Base-by-base conservation (phyloP, 2,888 invertebrate species). In the Sepiola atlantica region DNA sequence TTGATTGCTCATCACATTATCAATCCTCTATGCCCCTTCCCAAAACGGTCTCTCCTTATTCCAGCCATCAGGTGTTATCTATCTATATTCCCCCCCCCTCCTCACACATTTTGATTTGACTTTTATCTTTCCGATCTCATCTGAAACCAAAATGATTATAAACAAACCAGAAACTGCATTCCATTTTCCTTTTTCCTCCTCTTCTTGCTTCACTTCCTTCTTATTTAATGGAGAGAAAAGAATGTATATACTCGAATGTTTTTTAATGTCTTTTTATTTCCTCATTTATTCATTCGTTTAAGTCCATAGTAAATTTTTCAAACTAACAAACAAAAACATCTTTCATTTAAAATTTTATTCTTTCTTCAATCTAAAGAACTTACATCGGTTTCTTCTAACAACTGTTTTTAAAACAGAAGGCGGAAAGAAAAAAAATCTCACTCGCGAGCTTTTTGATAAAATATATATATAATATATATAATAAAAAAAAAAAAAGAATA, bases 21-120 rank as follows among this genome's bases (percentile, higher is more conserved):
- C 45, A 45, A 45, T 45, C 45, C 77, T n/a, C 77, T n/a, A 32
- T 57, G 61, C 21, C 18, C n/a, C 77, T 32, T 8, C 45, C 45
- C 4, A 45, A 4, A 45, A 77, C 1, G n/a, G 18, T 77, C 77
- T 77, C n/a, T 77, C 77, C 92, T 90, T 92, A 55, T 92, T 92
- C 54, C 55, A 28, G 54, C 55, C 92, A 92, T 92, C 92, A 92
- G 92, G 92, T 92, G 92, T 92, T 77, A 20, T 18, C 0, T 28
- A 92, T 55, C 2, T 55, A 55, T 92, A 45, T 92, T 54, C 45
- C 45, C n/a, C n/a, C n/a, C n/a, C n/a, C n/a, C n/a, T n/a, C n/a
- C 55, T 92, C 54, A 45, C 54, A 54, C 55, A 55, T n/a, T 55
- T 55, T 92, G 92, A 55, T 92, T 77, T 77, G n/a, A 32, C n/a